phyloP scores from a whole-genome alignment of 2,797 vertebrate genomes.

The Todus mexicanus region DNA sequence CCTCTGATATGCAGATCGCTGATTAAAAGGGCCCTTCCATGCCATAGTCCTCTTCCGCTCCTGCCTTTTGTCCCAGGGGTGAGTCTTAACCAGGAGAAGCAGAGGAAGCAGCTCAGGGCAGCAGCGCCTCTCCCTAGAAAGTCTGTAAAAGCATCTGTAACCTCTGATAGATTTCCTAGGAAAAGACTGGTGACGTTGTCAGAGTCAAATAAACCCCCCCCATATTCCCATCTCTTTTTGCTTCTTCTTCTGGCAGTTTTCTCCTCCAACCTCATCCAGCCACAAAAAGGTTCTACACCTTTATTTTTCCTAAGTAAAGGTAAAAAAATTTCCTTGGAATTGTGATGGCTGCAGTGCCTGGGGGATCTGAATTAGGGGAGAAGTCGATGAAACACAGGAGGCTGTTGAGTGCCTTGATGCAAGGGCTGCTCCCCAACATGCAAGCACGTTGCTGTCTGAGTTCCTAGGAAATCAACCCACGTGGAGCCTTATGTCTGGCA shows the following conservation, averaged over 20 bases:
- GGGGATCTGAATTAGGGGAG: background rate
- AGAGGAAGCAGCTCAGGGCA: background rate
- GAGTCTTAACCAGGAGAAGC: background rate
- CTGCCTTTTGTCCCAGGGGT: background rate
- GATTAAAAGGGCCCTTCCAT: background rate
- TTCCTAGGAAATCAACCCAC: background rate
- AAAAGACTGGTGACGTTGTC: background rate
- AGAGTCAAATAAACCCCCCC: background rate
- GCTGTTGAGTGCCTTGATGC: background rate
- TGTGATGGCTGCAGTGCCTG: background rate
- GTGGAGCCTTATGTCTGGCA: background rate
- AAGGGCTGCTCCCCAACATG: background rate
- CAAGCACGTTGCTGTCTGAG: background rate
- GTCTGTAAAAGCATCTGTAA: background rate
- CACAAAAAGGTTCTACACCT: background rate
- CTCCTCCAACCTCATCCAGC: background rate
- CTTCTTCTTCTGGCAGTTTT: background rate
- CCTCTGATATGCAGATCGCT: background rate
- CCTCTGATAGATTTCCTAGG: background rate
- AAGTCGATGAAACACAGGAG: slow-evolving; percentile 1
- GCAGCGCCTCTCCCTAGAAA: background rate
- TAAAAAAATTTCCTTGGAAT: background rate
- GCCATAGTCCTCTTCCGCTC: background rate
- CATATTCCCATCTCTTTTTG: background rate
- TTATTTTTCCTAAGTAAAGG: background rate